phyloP scores from a whole-genome alignment of 2,797 vertebrate species.

The Intellagama lesueurii region DNA sequence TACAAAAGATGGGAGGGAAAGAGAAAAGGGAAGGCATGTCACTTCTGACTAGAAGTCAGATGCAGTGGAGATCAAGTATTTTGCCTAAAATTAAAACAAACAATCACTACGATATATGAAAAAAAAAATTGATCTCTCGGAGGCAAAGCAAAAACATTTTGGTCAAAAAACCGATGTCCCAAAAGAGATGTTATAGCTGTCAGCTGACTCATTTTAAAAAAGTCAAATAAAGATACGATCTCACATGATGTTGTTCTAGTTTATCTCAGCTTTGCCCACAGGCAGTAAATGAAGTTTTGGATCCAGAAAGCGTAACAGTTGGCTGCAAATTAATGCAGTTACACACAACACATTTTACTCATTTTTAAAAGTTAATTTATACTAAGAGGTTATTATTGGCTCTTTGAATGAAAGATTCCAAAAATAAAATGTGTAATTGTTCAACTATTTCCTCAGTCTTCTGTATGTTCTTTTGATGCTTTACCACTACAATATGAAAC shows the following conservation, averaged over 20 bases:
- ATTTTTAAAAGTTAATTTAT: not conserved
- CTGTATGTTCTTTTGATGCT: not conserved
- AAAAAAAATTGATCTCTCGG: not conserved
- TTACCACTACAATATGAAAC: not conserved
- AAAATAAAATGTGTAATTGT: slow-evolving; percentile 5
- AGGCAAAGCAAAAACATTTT: not conserved
- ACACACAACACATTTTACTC: not conserved
- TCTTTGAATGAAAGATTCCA: not conserved
- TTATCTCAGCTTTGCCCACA: slow-evolving; percentile 1
- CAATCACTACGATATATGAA: not conserved
- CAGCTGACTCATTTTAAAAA: not conserved
- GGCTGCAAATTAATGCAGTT: not conserved
- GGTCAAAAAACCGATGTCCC: not conserved
- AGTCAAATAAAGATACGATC: not conserved
- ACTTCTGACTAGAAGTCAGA: not conserved
- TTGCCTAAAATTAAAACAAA: not conserved
- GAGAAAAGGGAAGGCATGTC: not conserved
- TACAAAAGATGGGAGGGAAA: not conserved
- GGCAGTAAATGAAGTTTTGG: not conserved
- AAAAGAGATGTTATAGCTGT: not conserved
- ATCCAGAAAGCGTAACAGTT: not conserved
- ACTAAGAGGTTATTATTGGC: not conserved
- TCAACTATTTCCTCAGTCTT: not conserved
- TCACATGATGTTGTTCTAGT: slow-evolving; percentile 19
- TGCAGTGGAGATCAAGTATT: not conserved